Evolutionary conservation across 2,113 vertebrate genomes (phyloP).

Genomic region (Kobus ellipsiprymnus): DNA sequence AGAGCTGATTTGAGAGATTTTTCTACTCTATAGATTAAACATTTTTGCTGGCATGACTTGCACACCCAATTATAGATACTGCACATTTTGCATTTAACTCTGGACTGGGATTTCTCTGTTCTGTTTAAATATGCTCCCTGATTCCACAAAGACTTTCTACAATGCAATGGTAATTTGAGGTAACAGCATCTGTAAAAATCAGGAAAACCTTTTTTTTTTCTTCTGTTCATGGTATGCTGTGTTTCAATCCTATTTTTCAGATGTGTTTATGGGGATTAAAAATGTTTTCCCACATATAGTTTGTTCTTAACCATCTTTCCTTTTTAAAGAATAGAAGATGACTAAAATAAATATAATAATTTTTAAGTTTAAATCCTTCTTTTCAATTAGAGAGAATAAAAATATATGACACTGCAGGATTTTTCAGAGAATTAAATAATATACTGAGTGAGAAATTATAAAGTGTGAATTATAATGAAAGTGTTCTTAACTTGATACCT

Average conservation of each 20-base stretch:
- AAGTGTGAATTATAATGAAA: background rate
- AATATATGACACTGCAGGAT: background rate
- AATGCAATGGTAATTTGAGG: background rate
- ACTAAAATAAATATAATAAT: background rate
- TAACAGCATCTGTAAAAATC: background rate
- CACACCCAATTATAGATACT: background rate
- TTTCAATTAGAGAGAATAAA: background rate
- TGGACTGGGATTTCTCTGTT: background rate
- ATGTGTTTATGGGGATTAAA: background rate
- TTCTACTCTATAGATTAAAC: background rate
- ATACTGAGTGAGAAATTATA: background rate
- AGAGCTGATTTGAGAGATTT: background rate
- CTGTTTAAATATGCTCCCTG: background rate
- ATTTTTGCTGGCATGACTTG: background rate
- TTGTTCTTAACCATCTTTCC: background rate
- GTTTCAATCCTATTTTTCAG: slow-evolving; percentile 5
- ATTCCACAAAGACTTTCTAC: background rate
- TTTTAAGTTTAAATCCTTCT: background rate
- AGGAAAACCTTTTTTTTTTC: background rate
- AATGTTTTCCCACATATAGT: background rate
- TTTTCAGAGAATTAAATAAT: background rate
- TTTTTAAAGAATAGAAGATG: background rate
- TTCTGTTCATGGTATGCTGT: background rate
- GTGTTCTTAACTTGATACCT: background rate
- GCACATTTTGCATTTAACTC: background rate